Percentiles rank a stretch among this genome's conserved stretches.
Evolutionary conservation across 37 sponge, comb jelly and placozoan genomes (phyloP).

Genomic region (Aplysina aerophoba): DNA sequence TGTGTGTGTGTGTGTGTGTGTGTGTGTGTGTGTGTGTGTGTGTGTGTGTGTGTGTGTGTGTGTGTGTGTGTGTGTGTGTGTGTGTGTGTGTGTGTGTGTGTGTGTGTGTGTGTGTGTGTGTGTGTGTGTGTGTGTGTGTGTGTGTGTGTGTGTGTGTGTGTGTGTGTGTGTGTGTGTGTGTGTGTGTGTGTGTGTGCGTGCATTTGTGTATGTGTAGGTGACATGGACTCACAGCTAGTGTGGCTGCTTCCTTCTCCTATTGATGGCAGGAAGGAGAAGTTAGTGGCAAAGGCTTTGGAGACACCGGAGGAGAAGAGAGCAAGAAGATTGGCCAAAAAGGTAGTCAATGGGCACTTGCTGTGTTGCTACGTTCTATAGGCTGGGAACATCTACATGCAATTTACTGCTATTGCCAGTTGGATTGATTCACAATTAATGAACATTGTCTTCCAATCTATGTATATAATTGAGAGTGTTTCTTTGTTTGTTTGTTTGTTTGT

Average conservation of each 20-base stretch:
- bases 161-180: constrained; percentile 2
- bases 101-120: constrained; percentile 30
- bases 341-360: background rate
- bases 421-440: too few relatives aligned
- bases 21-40: too few relatives aligned
- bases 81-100: constrained; percentile 30
- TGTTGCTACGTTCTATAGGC: background rate
- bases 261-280: constrained; percentile 70
- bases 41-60: constrained; percentile 8
- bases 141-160: background rate
- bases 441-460: background rate
- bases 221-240: constrained; percentile 18
- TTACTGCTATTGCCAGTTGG: too few relatives aligned
- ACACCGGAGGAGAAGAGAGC: constrained; percentile 85
- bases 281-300: constrained; percentile 73
- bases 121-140: constrained; percentile 21
- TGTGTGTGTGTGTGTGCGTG: constrained; percentile 6
- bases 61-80: constrained; percentile 21
- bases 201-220: background rate
- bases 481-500: background rate
- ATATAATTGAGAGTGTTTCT: background rate
- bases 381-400: too few relatives aligned
- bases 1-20: too few relatives aligned
- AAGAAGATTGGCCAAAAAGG: constrained; percentile 76
- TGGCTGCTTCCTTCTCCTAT: constrained; percentile 47